Conservation (phyloP, 2,888 invertebrate genomes). For the Phytoseiulus persimilis region DNA sequence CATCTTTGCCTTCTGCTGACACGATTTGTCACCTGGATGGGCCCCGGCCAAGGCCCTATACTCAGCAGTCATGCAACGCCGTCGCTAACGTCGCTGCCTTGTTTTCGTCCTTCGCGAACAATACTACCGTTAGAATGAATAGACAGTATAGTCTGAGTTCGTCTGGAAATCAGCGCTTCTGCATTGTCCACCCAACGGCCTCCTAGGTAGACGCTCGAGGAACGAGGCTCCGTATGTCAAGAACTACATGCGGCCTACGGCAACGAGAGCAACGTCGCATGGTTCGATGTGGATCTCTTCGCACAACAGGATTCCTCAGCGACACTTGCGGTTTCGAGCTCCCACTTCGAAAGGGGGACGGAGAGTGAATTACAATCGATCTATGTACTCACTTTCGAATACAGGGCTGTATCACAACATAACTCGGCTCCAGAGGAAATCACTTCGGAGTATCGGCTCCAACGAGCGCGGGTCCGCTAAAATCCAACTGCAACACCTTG, state of each 20-base stretch:
- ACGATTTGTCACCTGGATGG: background rate
- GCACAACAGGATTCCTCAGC: too few relatives aligned
- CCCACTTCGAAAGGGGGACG: too few relatives aligned
- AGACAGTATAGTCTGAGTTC: background rate
- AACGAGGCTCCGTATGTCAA: too few relatives aligned
- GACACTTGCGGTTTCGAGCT: too few relatives aligned
- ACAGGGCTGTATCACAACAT: slow-evolving; percentile 5
- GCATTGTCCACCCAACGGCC: background rate
- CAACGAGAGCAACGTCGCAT: too few relatives aligned
- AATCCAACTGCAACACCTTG: background rate
- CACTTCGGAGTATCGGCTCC: background rate
- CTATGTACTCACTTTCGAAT: background rate
- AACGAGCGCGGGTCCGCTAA: background rate
- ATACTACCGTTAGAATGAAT: background rate
- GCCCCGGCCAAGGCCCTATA: background rate
- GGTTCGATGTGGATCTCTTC: too few relatives aligned
- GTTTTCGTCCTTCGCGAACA: background rate
- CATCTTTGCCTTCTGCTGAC: slow-evolving; percentile 5
- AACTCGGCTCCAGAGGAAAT: background rate
- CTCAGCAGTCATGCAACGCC: background rate
- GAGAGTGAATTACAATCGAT: background rate
- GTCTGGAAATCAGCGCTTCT: background rate
- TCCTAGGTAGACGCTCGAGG: background rate
- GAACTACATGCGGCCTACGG: too few relatives aligned
- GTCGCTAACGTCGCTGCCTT: background rate